Evolutionary conservation across 2,113 vertebrate species (phyloP), one percentile per base, ranked within the genome.

Genomic region (Tachysurus vachellii): DNA sequence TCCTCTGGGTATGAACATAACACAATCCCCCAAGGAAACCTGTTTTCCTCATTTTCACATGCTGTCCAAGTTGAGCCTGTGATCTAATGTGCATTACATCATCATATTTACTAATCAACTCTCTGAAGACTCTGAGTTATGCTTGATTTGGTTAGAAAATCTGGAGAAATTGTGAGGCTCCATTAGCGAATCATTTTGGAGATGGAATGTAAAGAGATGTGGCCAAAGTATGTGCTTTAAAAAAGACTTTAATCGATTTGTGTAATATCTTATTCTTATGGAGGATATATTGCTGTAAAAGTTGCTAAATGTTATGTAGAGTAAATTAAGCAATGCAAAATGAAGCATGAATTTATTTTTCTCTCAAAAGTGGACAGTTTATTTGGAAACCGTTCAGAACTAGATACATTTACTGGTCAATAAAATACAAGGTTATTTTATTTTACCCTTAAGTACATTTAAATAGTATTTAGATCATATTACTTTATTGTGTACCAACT

Each of bases 1-100:
- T 86, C 82, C 66, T 80, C 82, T 88, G 82, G 77, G 83, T 82
- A 90, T 88, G 57, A 88, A 88, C 85, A 82, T 54, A 71, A 85
- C 87, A 68, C 17, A 79, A 79, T 47, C 59, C 70, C 84, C n/a
- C 61, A 9, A 57, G 59, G 86, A 89, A 86, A 86, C 76, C 36
- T 73, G 86, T 88, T 90, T 80, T 84, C 19, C 53, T 61, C 21
- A 21, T 68, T 79, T 86, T 77, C 84, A 73, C 47, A 19, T n/a
- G 75, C 57, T 79, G 68, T 91, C 87, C 85, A 91, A 91, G 64
- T 86, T 31, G 75, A 88, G 90, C 62, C 83, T 28, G 23, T 59
- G 36, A 70, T 86, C 31, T 54, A 23, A 66, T 87, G 76, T 56
- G 28, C 71, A 83, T 79, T 56, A 56, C 61, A 16, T 47, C n/a